These are phyloP conservation scores for Megalonaias nervosa DNA, from an alignment of 1,140 invertebrate genomes.

Conservation along the genomic window DNA sequence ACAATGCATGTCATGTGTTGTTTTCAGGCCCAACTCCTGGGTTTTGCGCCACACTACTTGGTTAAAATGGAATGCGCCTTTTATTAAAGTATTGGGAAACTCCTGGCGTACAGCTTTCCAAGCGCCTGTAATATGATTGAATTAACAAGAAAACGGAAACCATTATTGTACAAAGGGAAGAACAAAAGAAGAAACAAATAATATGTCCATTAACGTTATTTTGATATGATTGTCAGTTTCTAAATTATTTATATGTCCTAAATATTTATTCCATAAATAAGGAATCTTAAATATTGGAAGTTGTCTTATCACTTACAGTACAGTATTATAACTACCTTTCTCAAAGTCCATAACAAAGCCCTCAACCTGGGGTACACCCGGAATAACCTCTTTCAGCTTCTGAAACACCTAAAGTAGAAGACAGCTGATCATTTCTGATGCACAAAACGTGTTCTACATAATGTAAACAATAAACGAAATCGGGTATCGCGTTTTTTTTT, in stretches of 20 bases:
- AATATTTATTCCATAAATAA: not conserved
- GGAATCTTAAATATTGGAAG: not conserved
- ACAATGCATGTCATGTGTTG: not conserved
- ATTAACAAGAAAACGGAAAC: not conserved
- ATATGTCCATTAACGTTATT: not conserved
- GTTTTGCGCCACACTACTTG: not conserved
- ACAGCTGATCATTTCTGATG: not conserved
- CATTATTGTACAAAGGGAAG: not conserved
- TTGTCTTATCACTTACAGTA: not conserved
- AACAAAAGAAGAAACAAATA: not conserved
- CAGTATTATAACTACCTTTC: not conserved
- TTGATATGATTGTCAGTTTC: not conserved
- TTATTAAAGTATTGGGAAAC: not conserved
- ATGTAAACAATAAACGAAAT: too few relatives aligned
- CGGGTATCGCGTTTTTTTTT: too few relatives aligned
- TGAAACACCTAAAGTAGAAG: not conserved
- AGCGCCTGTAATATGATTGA: not conserved
- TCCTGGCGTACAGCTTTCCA: not conserved
- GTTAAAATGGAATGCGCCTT: slow-evolving; percentile 3
- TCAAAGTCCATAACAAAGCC: not conserved
- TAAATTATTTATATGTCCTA: not conserved
- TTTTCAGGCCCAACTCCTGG: not conserved
- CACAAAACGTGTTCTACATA: too few relatives aligned
- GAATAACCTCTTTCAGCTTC: too few relatives aligned
- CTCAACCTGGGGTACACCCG: not conserved